Base-by-base conservation (phyloP, 2,888 invertebrate species). In the Euplagia quadripunctaria region DNA sequence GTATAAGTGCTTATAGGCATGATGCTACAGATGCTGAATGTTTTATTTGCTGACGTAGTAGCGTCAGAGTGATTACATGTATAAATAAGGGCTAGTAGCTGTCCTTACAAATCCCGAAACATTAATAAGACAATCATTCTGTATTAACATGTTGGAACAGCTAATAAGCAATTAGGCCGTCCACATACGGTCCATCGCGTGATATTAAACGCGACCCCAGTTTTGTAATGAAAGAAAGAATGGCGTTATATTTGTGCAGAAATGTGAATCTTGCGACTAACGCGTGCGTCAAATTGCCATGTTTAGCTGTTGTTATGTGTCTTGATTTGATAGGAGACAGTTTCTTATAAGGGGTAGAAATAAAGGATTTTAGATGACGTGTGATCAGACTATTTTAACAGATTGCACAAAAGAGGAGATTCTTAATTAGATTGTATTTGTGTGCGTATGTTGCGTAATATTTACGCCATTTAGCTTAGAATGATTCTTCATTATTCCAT, bases 101-200 rank as follows among this genome's bases (percentile, higher is more conserved):
- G 4, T 20, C 20, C 58, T 20, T 11, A 61, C 31, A 6, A 61
- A 61, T 61, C 61, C 61, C 61, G 68, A 77, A 83, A 69, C 46
- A 75, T 79, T 79, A 81, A 81, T 75, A 85, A 80, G 77, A 80
- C 78, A 80, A 78, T 82, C 68, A 76, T 75, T 70, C 74, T 68
- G 43, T 83, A 84, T 84, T 72, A 85, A 79, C 82, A 76, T 79
- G 84, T 85, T 61, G 70, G 70, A 76, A 78, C 77, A 80, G 71
- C 81, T 91, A 91, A 92, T 89, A 90, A 88, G 91, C 92, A 92
- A 92, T 92, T 91, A 91, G 89, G 86, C 76, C 65, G 67, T 70
- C 72, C 79, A 74, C 82, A 84, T 83, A 84, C 78, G 75, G 85
- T 70, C 82, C 79, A 80, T 80, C 82, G 72, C 71, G 74, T 78